phyloP scores from a whole-genome alignment of 2,888 invertebrate species.

The Chaetoderma sp. region DNA sequence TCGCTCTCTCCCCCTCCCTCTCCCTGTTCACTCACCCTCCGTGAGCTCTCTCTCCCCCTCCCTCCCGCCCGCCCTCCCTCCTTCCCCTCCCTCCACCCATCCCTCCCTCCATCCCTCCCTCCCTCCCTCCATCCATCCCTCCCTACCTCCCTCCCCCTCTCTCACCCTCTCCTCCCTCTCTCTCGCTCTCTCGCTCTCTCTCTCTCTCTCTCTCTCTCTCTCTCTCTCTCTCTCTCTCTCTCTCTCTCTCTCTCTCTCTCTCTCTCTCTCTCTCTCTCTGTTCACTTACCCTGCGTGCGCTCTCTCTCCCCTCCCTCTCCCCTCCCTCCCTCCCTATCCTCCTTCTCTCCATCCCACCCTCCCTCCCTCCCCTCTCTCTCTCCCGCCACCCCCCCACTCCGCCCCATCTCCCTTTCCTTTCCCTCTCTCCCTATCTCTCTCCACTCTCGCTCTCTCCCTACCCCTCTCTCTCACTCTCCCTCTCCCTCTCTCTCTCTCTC shows the following conservation, averaged over 20 bases:
- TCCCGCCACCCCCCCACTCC: not conserved
- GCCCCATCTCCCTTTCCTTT: not conserved
- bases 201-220: too few species aligned
- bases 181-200: too few species aligned
- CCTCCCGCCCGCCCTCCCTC: too few species aligned
- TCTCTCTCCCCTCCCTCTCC: not conserved
- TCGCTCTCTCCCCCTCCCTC: too few species aligned
- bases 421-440: too few species aligned
- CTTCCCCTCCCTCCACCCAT: too few species aligned
- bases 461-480: not conserved
- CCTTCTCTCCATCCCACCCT: not conserved
- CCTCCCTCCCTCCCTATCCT: not conserved
- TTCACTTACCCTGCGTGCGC: not conserved
- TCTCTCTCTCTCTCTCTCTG: not conserved
- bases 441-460: not conserved
- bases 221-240: slow-evolving; percentile 2
- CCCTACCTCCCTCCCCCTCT: too few species aligned
- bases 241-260: slow-evolving; percentile 1
- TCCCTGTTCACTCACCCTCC: not conserved
- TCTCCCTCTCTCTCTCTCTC: slow-evolving; percentile 2
- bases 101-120: too few species aligned
- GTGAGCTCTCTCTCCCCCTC: too few species aligned
- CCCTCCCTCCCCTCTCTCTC: not conserved
- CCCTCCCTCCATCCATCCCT: too few species aligned
- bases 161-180: too few species aligned